Evolutionary conservation across 1,140 invertebrate genomes (phyloP).

Genomic region (Drosophila erecta): DNA sequence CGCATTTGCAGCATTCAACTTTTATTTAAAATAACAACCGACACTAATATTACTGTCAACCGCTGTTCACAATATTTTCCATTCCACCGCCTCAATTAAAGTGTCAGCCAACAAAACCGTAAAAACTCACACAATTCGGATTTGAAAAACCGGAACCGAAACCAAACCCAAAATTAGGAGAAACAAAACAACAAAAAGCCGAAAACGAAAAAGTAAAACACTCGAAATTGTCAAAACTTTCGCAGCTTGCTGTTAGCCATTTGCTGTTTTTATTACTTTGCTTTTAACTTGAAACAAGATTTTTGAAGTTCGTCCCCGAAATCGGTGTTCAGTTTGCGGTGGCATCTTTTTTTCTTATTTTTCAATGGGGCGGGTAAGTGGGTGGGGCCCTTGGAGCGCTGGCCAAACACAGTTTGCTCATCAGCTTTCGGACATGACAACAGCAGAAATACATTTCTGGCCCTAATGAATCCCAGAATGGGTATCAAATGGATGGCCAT

Average conservation of each 20-base stretch:
- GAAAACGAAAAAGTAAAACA: slow-evolving; percentile 33
- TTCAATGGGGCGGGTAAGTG: neutral
- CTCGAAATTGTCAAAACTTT: slow-evolving; percentile 64
- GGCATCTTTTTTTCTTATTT: neutral
- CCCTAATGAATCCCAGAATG: slow-evolving; percentile 17
- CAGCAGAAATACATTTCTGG: slow-evolving; percentile 54
- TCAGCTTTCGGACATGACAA: slow-evolving; percentile 60
- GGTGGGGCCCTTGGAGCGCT: slow-evolving; percentile 28
- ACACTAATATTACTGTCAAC: slow-evolving; percentile 56
- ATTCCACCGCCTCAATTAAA: slow-evolving; percentile 62
- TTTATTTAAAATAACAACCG: slow-evolving; percentile 51
- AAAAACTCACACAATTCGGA: slow-evolving; percentile 31
- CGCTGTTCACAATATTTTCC: slow-evolving; percentile 51
- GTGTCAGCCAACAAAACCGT: slow-evolving; percentile 56
- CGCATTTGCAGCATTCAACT: slow-evolving; percentile 33
- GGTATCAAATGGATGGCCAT: slow-evolving; percentile 21
- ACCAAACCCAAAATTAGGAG: slow-evolving; percentile 40
- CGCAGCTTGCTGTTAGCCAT: slow-evolving; percentile 51
- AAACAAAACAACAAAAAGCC: slow-evolving; percentile 19
- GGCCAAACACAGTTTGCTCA: slow-evolving; percentile 63
- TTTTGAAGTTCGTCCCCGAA: slow-evolving; percentile 53
- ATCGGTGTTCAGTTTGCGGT: slow-evolving; percentile 38
- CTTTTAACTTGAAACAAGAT: slow-evolving; percentile 62
- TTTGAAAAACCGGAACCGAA: slow-evolving; percentile 31
- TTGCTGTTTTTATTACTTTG: slow-evolving; percentile 63